A percentile compares a stretch with the other conserved stretches of the same genome.
Conservation (phyloP, 92 coral and sea anemone species). For the Nematostella vectensis region DNA sequence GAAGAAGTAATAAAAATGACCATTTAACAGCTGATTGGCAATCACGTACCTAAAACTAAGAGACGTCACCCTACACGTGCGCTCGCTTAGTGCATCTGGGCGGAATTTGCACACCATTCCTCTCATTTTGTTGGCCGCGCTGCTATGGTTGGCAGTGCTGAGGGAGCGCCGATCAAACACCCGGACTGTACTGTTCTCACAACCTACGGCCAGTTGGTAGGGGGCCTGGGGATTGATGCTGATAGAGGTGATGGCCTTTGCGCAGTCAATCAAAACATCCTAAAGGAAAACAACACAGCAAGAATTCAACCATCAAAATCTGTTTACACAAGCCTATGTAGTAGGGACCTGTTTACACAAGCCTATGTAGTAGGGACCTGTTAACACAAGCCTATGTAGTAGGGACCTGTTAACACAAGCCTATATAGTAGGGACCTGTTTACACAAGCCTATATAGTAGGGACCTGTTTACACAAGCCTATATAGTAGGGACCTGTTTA, state of each 20-base stretch:
- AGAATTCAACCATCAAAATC: too few species aligned
- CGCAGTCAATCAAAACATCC: slow-evolving; percentile 87
- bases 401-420: too few species aligned
- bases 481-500: too few species aligned
- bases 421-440: too few species aligned
- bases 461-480: too few species aligned
- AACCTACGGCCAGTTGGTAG: slow-evolving; percentile 80
- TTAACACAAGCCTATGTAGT: too few species aligned
- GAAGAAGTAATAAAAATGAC: too few species aligned
- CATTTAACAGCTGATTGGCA: too few species aligned
- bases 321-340: too few species aligned
- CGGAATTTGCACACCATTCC: slow-evolving; percentile 86
- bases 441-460: too few species aligned
- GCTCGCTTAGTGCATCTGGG: slow-evolving; percentile 76
- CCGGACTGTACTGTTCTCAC: slow-evolving; percentile 87
- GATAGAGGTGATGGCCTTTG: slow-evolving; percentile 90
- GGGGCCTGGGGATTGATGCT: slow-evolving; percentile 87
- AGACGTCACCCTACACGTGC: slow-evolving; percentile 89
- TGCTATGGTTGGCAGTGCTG: slow-evolving; percentile 49
- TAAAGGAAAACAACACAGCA: slow-evolving; percentile 11
- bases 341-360: too few species aligned
- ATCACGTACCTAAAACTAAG: slow-evolving; percentile 59
- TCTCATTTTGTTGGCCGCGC: slow-evolving; percentile 42
- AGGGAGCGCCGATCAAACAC: slow-evolving; percentile 88
- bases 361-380: too few species aligned